Evolutionary conservation across 2,797 vertebrate genomes (phyloP).

Genomic region (Apodemus agrarius): DNA sequence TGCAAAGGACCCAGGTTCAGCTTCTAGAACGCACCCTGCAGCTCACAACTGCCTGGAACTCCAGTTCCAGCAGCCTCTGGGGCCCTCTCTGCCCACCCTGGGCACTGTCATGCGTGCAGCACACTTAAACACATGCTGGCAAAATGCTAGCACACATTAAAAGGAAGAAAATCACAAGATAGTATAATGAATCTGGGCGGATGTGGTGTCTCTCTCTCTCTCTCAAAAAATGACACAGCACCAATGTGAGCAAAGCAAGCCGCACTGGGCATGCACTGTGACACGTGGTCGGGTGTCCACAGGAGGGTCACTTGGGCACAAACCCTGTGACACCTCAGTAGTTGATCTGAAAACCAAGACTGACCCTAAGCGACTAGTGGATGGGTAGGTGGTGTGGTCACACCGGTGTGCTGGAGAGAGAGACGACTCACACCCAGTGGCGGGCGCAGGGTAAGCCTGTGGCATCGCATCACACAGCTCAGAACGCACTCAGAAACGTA

Average conservation of each 20-base stretch:
- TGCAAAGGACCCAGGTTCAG: no score
- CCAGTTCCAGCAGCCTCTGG: neutral
- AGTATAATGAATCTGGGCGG: neutral
- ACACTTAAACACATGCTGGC: neutral
- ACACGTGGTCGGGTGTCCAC: no score
- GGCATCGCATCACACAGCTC: neutral
- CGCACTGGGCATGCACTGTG: accelerated
- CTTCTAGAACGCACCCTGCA: neutral
- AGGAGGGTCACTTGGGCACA: neutral
- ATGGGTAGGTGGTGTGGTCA: neutral
- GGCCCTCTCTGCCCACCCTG: neutral
- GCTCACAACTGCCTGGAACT: neutral
- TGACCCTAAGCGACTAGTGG: no score
- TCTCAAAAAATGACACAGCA: neutral
- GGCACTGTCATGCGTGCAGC: neutral
- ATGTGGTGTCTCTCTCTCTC: neutral
- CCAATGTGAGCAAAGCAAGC: neutral
- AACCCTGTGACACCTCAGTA: neutral
- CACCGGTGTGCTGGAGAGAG: neutral
- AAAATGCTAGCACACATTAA: neutral
- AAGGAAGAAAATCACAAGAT: neutral
- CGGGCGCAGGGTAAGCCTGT: neutral
- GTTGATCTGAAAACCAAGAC: neutral
- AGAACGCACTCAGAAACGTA: neutral
- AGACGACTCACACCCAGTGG: no score